These are phyloP conservation scores for Phasia obesa DNA, from an alignment of 2,888 invertebrate species.

Conservation along the genomic window DNA sequence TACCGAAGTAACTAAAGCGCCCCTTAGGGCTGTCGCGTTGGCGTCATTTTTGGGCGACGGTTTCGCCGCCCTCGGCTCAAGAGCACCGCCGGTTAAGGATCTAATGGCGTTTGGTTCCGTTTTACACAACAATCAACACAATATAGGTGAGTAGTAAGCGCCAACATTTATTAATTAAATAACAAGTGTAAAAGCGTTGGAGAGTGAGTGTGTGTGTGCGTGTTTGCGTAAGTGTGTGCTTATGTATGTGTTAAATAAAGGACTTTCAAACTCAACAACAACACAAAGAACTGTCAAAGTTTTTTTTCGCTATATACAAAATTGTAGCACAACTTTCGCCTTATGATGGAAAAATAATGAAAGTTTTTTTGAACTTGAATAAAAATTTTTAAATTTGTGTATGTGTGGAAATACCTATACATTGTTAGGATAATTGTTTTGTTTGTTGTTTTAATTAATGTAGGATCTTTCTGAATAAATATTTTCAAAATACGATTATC, in stretches of 20 bases:
- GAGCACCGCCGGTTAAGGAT: constrained; percentile 83
- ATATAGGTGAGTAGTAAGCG: constrained; percentile 79
- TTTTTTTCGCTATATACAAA: constrained; percentile 17
- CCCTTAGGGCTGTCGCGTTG: constrained; percentile 83
- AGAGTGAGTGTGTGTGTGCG: no score
- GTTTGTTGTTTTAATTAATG: neutral
- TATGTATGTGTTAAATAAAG: neutral
- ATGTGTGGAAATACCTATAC: neutral
- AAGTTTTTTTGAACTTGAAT: constrained; percentile 46
- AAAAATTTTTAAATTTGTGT: neutral
- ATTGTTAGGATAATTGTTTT: neutral
- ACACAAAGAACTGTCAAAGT: constrained; percentile 25
- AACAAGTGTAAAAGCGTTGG: neutral
- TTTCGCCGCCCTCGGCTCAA: constrained; percentile 82
- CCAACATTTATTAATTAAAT: neutral
- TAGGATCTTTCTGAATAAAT: neutral
- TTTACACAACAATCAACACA: constrained; percentile 83
- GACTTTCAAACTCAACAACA: neutral
- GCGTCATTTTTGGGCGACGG: constrained; percentile 83
- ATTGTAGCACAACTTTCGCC: neutral
- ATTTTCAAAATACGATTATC: no score
- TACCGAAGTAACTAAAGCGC: constrained; percentile 83
- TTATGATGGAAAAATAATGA: neutral
- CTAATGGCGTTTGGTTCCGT: constrained; percentile 83
- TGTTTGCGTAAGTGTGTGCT: neutral